These are phyloP conservation scores for Mus caroli DNA, from an alignment of 2,797 vertebrate species.

Conservation along the genomic window DNA sequence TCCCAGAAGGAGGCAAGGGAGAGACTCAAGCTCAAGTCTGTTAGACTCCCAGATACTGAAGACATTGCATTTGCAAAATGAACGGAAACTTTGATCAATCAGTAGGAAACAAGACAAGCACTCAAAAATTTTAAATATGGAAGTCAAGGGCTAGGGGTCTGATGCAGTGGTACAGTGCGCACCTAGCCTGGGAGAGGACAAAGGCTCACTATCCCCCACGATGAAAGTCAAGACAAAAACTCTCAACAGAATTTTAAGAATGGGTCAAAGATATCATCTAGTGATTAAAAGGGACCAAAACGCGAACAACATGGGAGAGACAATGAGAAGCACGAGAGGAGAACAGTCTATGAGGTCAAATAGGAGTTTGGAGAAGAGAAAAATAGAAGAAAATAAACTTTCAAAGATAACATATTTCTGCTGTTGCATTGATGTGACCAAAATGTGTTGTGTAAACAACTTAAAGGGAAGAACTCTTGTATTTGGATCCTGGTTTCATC, in stretches of 20 bases:
- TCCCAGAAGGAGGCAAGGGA: neutral
- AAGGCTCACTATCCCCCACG: neutral
- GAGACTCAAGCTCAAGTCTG: neutral
- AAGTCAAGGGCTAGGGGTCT: neutral
- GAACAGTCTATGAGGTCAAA: neutral
- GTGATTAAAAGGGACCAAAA: neutral
- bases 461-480: neutral
- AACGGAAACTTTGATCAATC: neutral
- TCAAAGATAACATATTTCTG: neutral
- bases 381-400: neutral
- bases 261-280: neutral
- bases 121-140: conserved; percentile 28
- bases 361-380: neutral
- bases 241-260: neutral
- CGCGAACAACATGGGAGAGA: neutral
- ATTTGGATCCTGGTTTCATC: neutral
- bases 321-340: neutral
- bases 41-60: neutral
- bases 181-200: neutral
- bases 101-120: neutral
- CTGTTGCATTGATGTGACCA: neutral
- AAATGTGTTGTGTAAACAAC: neutral
- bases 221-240: neutral
- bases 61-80: neutral
- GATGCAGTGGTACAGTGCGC: neutral